A percentile compares a stretch with the other conserved stretches of the same genome.
Evolutionary conservation across 2,888 invertebrate genomes (phyloP).

Genomic region (Mermis nigrescens): DNA sequence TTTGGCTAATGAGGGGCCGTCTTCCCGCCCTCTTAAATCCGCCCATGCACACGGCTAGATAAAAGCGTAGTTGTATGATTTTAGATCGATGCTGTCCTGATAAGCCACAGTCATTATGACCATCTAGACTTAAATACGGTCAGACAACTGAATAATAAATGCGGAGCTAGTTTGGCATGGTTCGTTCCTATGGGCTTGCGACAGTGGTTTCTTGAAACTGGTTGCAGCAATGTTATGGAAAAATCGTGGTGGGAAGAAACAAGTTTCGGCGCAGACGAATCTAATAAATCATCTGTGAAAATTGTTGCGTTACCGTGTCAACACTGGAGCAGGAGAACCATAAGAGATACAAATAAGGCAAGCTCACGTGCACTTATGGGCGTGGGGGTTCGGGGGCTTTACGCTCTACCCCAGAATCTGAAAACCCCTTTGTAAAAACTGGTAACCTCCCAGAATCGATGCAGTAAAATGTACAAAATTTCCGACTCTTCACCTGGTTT

Average conservation of each 20-base stretch:
- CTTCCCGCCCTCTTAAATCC: too few relatives aligned
- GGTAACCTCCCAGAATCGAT: too few relatives aligned
- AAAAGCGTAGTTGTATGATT: too few relatives aligned
- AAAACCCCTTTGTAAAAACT: too few relatives aligned
- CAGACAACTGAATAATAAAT: constrained; percentile 24
- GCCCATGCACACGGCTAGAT: too few relatives aligned
- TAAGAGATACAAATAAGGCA: constrained; percentile 36
- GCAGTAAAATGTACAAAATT: neutral
- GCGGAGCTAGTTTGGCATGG: constrained; percentile 33
- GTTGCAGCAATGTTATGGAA: constrained; percentile 35
- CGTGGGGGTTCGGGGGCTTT: too few relatives aligned
- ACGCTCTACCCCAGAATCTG: too few relatives aligned
- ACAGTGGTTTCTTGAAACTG: constrained; percentile 31
- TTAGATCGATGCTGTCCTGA: constrained; percentile 36
- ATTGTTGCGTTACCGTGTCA: constrained; percentile 38
- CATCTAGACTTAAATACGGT: constrained; percentile 35
- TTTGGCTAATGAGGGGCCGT: too few relatives aligned
- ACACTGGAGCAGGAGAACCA: constrained; percentile 38
- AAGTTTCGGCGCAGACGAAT: neutral
- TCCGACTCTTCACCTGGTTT: neutral
- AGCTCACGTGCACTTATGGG: too few relatives aligned
- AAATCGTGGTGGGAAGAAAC: constrained; percentile 36
- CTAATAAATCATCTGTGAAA: constrained; percentile 12
- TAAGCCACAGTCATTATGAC: constrained; percentile 40
- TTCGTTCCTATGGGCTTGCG: constrained; percentile 37